Evolutionary conservation across 2,888 invertebrate species (phyloP).

Genomic region (Nomada hirtipes): DNA sequence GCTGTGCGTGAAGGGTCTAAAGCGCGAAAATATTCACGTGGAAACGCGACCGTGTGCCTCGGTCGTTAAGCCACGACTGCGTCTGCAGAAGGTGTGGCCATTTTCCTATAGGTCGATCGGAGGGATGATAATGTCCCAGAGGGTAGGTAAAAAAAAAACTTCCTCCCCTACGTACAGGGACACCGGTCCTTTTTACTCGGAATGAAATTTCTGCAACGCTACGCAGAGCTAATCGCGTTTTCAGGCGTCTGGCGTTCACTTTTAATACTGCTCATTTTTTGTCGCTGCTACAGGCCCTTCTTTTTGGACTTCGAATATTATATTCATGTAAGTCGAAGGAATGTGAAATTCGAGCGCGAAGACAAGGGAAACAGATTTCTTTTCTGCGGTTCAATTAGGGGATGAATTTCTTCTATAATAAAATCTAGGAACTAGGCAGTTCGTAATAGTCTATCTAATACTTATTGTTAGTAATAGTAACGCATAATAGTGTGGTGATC

Average conservation of each 20-base stretch:
- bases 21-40: constrained; percentile 26
- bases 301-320: not conserved
- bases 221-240: not conserved
- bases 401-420: no score
- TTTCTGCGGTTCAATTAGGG: no score
- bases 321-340: no score
- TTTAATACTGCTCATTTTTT: not conserved
- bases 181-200: not conserved
- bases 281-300: not conserved
- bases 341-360: no score
- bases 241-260: not conserved
- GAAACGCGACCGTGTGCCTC: constrained; percentile 17
- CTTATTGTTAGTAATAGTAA: no score
- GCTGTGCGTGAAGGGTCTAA: constrained; percentile 10
- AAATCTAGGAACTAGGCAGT: no score
- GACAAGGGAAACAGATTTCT: no score
- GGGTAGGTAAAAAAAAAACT: constrained; percentile 36
- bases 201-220: constrained; percentile 28
- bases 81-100: constrained; percentile 59
- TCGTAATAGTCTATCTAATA: no score
- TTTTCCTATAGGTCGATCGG: constrained; percentile 48
- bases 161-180: not conserved
- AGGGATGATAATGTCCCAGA: constrained; percentile 49
- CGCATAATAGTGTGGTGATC: no score
- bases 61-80: constrained; percentile 53